Evolutionary conservation across 2,113 vertebrate genomes (phyloP).

Genomic region (Calyptomena viridis): DNA sequence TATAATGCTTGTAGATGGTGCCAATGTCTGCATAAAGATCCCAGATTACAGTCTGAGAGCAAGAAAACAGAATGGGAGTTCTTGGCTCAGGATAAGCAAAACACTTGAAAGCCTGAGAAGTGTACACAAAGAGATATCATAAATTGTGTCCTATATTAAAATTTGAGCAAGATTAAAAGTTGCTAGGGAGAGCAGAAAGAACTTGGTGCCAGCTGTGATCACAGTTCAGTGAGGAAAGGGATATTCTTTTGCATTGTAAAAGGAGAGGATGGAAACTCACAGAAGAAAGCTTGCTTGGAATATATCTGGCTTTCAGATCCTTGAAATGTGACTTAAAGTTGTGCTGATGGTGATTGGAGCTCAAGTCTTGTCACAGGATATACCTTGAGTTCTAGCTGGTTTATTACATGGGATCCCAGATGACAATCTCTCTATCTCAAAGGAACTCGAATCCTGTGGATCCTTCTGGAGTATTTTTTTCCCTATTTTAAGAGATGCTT

Average conservation of each 20-base stretch:
- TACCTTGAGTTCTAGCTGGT: neutral
- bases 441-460: neutral
- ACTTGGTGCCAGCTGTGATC: neutral
- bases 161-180: neutral
- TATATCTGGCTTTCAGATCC: neutral
- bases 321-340: neutral
- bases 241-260: neutral
- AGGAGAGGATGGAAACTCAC: neutral
- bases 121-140: neutral
- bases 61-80: neutral
- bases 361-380: neutral
- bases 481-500: neutral
- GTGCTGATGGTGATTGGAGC: neutral
- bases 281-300: neutral
- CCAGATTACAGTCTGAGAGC: neutral
- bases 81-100: neutral
- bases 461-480: neutral
- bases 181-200: neutral
- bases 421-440: accelerated
- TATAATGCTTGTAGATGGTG: neutral
- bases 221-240: neutral
- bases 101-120: neutral
- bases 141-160: neutral
- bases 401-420: neutral
- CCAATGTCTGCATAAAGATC: neutral